Evolutionary conservation across 2,888 invertebrate species (phyloP).

Genomic region (Pseudanteris insignis): DNA sequence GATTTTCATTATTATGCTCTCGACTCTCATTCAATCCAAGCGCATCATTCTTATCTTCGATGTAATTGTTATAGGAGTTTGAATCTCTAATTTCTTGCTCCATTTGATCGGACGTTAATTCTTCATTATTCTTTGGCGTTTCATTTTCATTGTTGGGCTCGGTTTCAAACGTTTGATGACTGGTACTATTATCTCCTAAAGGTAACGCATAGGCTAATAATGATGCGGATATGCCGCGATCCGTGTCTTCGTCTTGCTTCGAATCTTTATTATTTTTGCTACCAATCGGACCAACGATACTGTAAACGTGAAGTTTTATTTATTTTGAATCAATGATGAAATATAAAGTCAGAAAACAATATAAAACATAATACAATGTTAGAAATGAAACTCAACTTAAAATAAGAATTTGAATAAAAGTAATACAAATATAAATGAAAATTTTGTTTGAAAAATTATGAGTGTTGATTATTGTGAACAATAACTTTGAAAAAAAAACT

Average conservation of each 20-base stretch:
- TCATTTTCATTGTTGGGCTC: slow-evolving; percentile 26
- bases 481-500: too few relatives aligned
- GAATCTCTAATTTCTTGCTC: slow-evolving; percentile 32
- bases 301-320: slow-evolving; percentile 30
- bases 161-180: slow-evolving; percentile 27
- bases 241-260: slow-evolving; percentile 33
- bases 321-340: slow-evolving; percentile 13
- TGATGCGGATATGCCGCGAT: slow-evolving; percentile 35
- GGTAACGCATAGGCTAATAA: slow-evolving; percentile 33
- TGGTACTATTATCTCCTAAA: slow-evolving; percentile 30
- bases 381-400: too few relatives aligned
- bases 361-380: too few relatives aligned
- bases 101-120: slow-evolving; percentile 35
- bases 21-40: slow-evolving; percentile 26
- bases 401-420: too few relatives aligned
- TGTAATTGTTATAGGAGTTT: slow-evolving; percentile 12
- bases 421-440: too few relatives aligned
- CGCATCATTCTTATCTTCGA: slow-evolving; percentile 17
- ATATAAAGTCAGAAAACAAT: slow-evolving; percentile 1
- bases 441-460: too few relatives aligned
- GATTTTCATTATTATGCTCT: slow-evolving; percentile 42
- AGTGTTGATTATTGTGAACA: too few relatives aligned
- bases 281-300: slow-evolving; percentile 34
- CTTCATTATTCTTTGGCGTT: slow-evolving; percentile 41
- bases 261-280: slow-evolving; percentile 35